Conservation (phyloP, 2,113 vertebrate species). For the Oryzias curvinotus region DNA sequence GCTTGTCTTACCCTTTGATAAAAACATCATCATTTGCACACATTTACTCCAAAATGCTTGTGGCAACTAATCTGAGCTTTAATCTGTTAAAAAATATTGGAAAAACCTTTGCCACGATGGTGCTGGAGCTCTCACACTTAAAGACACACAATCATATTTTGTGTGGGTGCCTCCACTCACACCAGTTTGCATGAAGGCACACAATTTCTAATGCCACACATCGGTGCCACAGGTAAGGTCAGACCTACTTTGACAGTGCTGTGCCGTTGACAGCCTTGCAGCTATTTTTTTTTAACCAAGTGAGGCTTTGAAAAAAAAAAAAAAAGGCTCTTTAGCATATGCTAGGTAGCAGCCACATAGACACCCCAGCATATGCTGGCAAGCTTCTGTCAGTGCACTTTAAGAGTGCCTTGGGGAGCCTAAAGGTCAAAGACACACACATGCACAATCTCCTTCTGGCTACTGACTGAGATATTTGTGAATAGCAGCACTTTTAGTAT, state of each 20-base stretch:
- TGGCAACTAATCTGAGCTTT: slow-evolving; percentile 37
- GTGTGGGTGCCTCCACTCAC: background rate
- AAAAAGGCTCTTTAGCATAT: slow-evolving; percentile 59
- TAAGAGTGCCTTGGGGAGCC: slow-evolving; percentile 63
- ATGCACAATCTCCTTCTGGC: slow-evolving; percentile 49
- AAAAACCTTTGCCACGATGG: slow-evolving; percentile 36
- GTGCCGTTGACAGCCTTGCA: slow-evolving; percentile 47
- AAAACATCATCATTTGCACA: slow-evolving; percentile 32
- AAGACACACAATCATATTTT: too few species aligned
- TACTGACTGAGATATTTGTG: slow-evolving; percentile 63
- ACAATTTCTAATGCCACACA: slow-evolving; percentile 22
- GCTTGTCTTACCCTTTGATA: slow-evolving; percentile 59
- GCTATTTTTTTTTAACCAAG: slow-evolving; percentile 65
- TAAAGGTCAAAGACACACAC: slow-evolving; percentile 69
- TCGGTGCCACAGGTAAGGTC: slow-evolving; percentile 68
- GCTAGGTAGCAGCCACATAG: slow-evolving; percentile 71
- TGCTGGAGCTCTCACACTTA: slow-evolving; percentile 36
- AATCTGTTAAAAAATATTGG: slow-evolving; percentile 71
- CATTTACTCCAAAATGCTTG: slow-evolving; percentile 70
- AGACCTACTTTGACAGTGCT: slow-evolving; percentile 61
- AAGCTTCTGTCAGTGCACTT: slow-evolving; percentile 68
- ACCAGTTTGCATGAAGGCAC: slow-evolving; percentile 17
- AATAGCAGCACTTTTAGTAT: slow-evolving; percentile 71
- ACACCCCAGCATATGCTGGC: slow-evolving; percentile 73
- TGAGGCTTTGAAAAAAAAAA: slow-evolving; percentile 38